These are phyloP conservation scores for Gisinianus flammeolus DNA, from an alignment of 2,888 invertebrate genomes.

Conservation along the genomic window DNA sequence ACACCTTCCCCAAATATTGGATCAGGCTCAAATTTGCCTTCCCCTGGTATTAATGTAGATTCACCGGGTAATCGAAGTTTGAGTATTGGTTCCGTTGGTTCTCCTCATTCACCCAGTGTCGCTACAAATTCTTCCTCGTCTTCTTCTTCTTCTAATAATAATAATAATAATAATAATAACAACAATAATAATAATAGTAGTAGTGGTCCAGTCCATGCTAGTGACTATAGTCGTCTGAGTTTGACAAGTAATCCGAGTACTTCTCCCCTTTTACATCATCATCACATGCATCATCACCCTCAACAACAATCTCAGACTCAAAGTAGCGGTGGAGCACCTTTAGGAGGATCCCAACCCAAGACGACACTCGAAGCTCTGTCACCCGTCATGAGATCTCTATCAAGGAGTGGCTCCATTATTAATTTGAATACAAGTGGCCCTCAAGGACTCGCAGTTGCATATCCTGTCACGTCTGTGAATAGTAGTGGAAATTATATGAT, in stretches of 20 bases:
- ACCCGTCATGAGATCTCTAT: constrained; percentile 24
- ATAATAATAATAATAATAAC: background rate
- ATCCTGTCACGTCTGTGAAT: constrained; percentile 20
- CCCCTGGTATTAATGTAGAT: constrained; percentile 46
- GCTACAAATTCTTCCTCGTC: background rate
- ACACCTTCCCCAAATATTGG: constrained; percentile 26
- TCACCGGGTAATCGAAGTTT: constrained; percentile 41
- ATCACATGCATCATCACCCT: background rate
- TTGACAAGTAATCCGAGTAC: constrained; percentile 29
- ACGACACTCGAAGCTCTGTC: constrained; percentile 9
- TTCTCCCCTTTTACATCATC: constrained; percentile 29
- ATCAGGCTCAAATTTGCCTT: constrained; percentile 48
- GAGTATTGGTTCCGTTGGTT: constrained; percentile 42
- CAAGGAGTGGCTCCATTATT: constrained; percentile 25
- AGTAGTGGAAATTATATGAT: constrained; percentile 38
- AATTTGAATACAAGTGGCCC: constrained; percentile 41
- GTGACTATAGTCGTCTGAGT: constrained; percentile 29
- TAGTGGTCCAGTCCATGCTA: constrained; percentile 15
- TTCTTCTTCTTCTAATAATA: background rate
- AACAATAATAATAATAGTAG: background rate
- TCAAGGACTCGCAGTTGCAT: constrained; percentile 8
- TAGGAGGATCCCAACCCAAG: background rate
- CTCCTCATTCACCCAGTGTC: constrained; percentile 41
- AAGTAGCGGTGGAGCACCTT: no score
- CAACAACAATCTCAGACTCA: background rate